These are phyloP conservation scores for Hemaris fuciformis DNA, from an alignment of 2,888 invertebrate species.

Conservation along the genomic window DNA sequence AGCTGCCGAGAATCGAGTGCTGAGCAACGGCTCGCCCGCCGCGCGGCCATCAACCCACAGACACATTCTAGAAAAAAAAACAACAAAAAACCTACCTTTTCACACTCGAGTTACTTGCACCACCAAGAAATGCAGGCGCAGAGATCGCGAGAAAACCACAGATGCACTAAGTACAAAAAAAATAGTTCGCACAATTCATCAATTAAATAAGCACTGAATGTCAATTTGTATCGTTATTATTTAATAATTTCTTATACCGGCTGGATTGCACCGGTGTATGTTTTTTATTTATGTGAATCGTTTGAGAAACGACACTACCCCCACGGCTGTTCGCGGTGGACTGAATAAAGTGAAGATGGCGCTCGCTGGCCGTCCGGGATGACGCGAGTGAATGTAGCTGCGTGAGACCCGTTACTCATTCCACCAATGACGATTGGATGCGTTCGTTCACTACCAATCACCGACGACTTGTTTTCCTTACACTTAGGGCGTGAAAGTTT, in stretches of 20 bases:
- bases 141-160: constrained; percentile 72
- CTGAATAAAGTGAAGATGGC: constrained; percentile 71
- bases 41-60: constrained; percentile 47
- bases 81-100: constrained; percentile 73
- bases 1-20: constrained; percentile 34
- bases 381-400: constrained; percentile 65
- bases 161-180: constrained; percentile 59
- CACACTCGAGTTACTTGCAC: constrained; percentile 68
- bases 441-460: constrained; percentile 45
- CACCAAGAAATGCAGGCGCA: constrained; percentile 69
- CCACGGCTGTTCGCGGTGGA: constrained; percentile 72
- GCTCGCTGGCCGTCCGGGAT: constrained; percentile 51
- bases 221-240: constrained; percentile 36
- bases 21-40: constrained; percentile 45
- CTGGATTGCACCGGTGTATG: constrained; percentile 47
- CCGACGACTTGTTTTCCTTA: constrained; percentile 27
- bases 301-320: constrained; percentile 48
- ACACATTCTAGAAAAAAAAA: constrained; percentile 43
- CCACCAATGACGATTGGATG: constrained; percentile 48
- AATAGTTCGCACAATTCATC: constrained; percentile 59
- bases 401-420: constrained; percentile 49
- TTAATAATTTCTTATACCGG: constrained; percentile 47
- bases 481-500: constrained; percentile 67
- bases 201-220: constrained; percentile 64
- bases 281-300: constrained; percentile 36